Base-by-base conservation (phyloP, 2,113 vertebrate species). In the Picathartes gymnocephalus region DNA sequence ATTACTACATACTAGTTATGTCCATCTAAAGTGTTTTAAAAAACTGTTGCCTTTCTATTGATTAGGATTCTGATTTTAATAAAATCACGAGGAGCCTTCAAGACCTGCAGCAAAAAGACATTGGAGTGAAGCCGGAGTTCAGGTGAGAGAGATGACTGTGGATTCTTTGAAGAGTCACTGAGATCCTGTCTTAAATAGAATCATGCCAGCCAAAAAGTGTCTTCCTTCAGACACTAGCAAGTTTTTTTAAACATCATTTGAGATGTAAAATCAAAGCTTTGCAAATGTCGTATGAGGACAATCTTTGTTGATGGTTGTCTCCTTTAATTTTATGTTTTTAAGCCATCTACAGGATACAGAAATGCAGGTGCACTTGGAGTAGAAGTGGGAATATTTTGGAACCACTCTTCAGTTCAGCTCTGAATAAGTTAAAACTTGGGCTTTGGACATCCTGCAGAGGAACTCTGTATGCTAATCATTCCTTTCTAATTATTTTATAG, bases 81-180 rank as follows among this genome's bases (percentile, higher is more conserved):
- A 99, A 99, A 98, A 99, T 98, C 86, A 99, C 98, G 0, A 98
- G 99, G 94, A 98, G 99, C 93, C 98, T 99, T 95, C 99, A 99
- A 94, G 99, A 99, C 24, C 97, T 99, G 85, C 99, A 99, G 95
- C 99, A 99, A 94, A 99, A 98, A 92, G 99, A 99, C 51, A 97
- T 99, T 8, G 99, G 99, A 22, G 98, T 99, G 88, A 99, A 99
- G 90, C 98, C 99, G 0, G 98, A 99, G 72, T 99, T 99, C 97
- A 99, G 99, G 99, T 99, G 82, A 97, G 97, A 96, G 97, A 25
- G 33, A 10, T 20, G 19, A 2, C 13, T 54, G 9, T 64, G 53
- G 19, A 8, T 18, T 78, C 42, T 57, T 13, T 39, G 18, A 65
- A 35, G 28, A 37, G 7, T 61, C 23, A 28, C 8, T 56, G 25